Base-by-base conservation (phyloP, 2,797 vertebrate species). In the Novumbra hubbsi region DNA sequence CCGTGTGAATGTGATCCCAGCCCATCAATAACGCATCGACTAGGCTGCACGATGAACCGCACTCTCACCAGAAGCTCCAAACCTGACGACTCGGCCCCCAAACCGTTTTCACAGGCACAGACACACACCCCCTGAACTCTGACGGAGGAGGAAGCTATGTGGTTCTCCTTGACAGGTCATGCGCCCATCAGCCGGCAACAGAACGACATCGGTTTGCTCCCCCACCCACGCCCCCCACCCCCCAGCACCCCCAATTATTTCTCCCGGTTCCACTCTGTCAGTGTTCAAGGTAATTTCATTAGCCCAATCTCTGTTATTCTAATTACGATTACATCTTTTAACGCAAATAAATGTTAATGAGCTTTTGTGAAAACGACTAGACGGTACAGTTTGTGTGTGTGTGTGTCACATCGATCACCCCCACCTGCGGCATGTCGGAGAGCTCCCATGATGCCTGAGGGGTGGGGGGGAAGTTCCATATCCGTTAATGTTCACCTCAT, bases 291-390 rank as follows among this genome's bases (percentile, higher is more conserved):
- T 85, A 82, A 88, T 91, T 88, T 83, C 85, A 92, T 91, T 90
- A 91, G 79, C 84, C 83, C 79, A 81, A 87, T 91, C 90, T 85
- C 84, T 86, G 87, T 88, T 89, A 86, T 90, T 90, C 69, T 90
- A 92, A 92, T 92, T 92, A 91, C 81, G 70, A 71, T 65, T 78
- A 87, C 89, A 88, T 88, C 71, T 90, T 86, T 85, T 87, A 78
- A 78, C 71, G 84, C 85, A 85, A 89, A 90, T 90, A 88, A 90
- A 91, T 91, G 83, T 88, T 91, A 92, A 93, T 92, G 90, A 91
- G 90, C 81, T 92, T 92, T 92, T 87, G 85, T 89, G 86, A 91
- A 90, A 91, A 88, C 81, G 82, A 80, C 82, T 87, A 81, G 85
- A 89, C 78, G 82, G 91, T 90, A 91, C 91, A 89, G 91, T 92